These are phyloP conservation scores for Trichomycterus rosablanca DNA, from an alignment of 2,113 vertebrate genomes.

Conservation along the genomic window DNA sequence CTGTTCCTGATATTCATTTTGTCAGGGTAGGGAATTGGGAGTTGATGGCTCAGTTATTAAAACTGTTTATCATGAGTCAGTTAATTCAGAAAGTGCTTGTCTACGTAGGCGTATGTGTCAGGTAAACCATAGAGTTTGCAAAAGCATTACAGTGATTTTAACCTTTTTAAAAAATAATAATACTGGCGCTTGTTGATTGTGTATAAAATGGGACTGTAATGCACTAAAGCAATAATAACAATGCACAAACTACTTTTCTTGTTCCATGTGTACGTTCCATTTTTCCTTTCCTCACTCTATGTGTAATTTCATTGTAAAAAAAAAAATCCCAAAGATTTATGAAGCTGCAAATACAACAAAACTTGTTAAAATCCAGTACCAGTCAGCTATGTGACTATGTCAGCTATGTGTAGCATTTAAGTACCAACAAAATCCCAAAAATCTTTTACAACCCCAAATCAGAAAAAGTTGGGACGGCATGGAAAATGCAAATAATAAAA, in stretches of 20 bases:
- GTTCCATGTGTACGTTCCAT: no score
- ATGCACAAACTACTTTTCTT: not conserved
- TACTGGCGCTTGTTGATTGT: not conserved
- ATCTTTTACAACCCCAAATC: no score
- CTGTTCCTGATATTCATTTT: slow-evolving; percentile 2
- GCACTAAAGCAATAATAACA: slow-evolving; percentile 2
- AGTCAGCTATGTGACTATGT: no score
- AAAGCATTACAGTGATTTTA: not conserved
- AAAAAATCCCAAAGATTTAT: not conserved
- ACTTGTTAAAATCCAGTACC: no score
- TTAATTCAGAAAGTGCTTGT: slow-evolving; percentile 2
- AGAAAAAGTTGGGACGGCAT: no score
- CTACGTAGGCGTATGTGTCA: not conserved
- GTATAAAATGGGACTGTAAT: not conserved
- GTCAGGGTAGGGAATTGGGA: not conserved
- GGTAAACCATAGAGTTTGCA: not conserved
- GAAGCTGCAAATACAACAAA: not conserved
- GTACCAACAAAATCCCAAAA: no score
- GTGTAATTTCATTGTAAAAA: not conserved
- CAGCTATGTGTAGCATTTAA: no score
- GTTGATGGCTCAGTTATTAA: slow-evolving; percentile 6
- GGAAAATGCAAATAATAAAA: no score
- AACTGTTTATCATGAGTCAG: slow-evolving; percentile 15
- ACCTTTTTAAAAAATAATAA: not conserved
- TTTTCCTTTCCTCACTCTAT: no score